Base-by-base conservation (phyloP, 2,888 invertebrate species). In the Meteorus colon region DNA sequence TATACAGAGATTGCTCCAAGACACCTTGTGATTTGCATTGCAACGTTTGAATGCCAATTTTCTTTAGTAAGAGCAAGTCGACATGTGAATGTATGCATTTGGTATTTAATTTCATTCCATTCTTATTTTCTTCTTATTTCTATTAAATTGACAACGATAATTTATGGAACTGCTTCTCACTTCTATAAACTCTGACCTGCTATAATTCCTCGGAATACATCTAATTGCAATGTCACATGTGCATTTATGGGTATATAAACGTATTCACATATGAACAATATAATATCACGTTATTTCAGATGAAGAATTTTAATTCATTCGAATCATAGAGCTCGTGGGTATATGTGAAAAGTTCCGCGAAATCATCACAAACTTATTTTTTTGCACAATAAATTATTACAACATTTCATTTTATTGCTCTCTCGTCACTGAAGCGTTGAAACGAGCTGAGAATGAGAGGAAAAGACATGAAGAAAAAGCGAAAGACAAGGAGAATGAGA, bases 331-430 rank as follows among this genome's bases (percentile, higher is more conserved):
- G n/a, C 14, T 24, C n/a, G 34, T n/a, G 10, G 10, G n/a, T n/a
- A 48, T 14, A 6, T 29, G 5, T 66, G 51, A 6, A 51, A 68
- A 48, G 27, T 48, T 51, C 48, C 29, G 14, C 14, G 12, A 68
- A 68, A 68, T 68, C 51, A 68, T 68, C 27, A n/a, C 55, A 55
- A 8, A 55, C n/a, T 55, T 55, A 8, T 19, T 55, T 55, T 67
- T 67, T 68, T 29, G 14, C 14, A 16, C 10, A 68, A 29, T 16
- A 24, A 45, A n/a, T 48, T 51, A 68, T 48, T 29, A 68, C 24
- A 48, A 68, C 48, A 29, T 68, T 68, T 68, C 16, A 2, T 12
- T 41, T 41, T 41, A 45, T 29, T 51, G 48, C 31, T 31, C 51
- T 51, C 29, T 16, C 31, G 51, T 51, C 48, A 27, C 48, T 68